Conservation (phyloP, 2,888 invertebrate species). For the Tineola bisselliella region DNA sequence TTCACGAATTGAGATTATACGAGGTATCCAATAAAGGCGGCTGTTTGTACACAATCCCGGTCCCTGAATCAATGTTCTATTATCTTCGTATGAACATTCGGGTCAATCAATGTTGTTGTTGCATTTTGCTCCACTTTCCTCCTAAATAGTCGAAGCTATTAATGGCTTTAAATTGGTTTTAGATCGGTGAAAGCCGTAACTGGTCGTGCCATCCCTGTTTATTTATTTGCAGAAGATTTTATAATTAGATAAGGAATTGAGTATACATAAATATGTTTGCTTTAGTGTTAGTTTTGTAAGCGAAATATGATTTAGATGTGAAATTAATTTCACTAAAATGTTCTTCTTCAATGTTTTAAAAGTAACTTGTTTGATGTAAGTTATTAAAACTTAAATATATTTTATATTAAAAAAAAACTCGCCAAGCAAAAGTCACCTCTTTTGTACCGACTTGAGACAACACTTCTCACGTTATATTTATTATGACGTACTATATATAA, state of each 20-base stretch:
- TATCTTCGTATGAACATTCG: slow-evolving; percentile 11
- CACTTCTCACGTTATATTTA: no score
- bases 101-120: neutral
- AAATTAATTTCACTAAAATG: neutral
- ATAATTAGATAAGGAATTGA: neutral
- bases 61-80: slow-evolving; percentile 1
- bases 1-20: neutral
- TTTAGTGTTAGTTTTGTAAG: no score
- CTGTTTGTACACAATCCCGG: neutral
- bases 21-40: slow-evolving; percentile 6
- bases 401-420: no score
- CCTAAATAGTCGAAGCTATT: slow-evolving; percentile 9
- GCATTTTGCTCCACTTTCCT: slow-evolving; percentile 6
- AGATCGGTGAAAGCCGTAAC: neutral
- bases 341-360: neutral
- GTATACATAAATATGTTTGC: no score
- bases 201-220: neutral
- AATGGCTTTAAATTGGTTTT: slow-evolving; percentile 1
- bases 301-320: no score
- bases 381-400: no score
- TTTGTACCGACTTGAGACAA: no score
- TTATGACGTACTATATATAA: no score
- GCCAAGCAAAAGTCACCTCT: no score
- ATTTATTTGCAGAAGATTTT: neutral
- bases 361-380: no score